These are phyloP conservation scores for Trachemys scripta DNA, from an alignment of 2,113 vertebrate genomes.

Conservation along the genomic window DNA sequence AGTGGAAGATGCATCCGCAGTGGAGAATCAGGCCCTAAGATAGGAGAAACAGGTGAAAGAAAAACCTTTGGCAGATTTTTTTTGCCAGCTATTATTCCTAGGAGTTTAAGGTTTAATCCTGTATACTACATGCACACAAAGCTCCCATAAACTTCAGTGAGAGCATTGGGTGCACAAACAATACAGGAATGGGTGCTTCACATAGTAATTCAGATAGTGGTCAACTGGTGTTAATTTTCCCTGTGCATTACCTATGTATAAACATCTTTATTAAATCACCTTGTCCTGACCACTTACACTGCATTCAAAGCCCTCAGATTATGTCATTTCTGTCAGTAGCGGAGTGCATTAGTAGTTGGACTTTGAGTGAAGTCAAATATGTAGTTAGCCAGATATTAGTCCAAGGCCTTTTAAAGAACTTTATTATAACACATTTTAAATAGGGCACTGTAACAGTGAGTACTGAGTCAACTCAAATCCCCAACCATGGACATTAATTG, in stretches of 20 bases:
- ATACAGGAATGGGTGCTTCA: not conserved
- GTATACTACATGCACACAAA: not conserved
- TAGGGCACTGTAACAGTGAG: not conserved
- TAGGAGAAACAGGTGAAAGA: not conserved
- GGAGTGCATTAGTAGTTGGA: not conserved
- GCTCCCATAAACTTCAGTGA: not conserved
- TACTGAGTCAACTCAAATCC: no score
- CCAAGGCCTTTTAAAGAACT: constrained; percentile 20
- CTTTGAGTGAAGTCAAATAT: not conserved
- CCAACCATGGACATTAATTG: not conserved
- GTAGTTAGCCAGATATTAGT: constrained; percentile 18
- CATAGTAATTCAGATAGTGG: not conserved
- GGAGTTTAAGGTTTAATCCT: not conserved
- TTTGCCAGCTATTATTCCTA: not conserved
- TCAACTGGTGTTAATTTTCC: not conserved
- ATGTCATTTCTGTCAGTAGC: not conserved
- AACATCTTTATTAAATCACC: not conserved
- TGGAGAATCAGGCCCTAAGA: not conserved
- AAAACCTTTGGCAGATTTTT: not conserved
- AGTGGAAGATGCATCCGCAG: not conserved
- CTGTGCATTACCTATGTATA: not conserved
- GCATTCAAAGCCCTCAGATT: not conserved
- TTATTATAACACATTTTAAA: constrained; percentile 24
- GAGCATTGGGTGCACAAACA: not conserved
- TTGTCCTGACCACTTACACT: not conserved